Base-by-base conservation (phyloP, 2,797 vertebrate genomes). In the Melanotaenia parkinsoni region DNA sequence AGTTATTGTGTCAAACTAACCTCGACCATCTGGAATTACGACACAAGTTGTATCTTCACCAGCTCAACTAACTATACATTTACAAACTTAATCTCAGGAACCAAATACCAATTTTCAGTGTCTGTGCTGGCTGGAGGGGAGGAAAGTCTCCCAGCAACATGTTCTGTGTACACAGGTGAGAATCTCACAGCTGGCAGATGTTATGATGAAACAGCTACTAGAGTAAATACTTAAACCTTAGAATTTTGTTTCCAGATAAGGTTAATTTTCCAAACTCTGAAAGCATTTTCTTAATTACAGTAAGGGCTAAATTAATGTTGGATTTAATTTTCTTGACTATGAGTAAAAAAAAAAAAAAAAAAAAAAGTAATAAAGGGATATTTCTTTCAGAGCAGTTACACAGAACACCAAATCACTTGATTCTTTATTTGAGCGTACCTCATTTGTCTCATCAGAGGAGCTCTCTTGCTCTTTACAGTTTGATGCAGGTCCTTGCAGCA, bases 41-140 rank as follows among this genome's bases (percentile, higher is more conserved):
- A 0, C 0, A 0, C 0, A 0, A 0, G 0, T 0, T 6, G 5
- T 6, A 0, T 0, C 0, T 0, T 0, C 0, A 0, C 22, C 16
- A 0, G 0, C 0, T 0, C 1, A 28, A 3, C 28, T 28, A 28
- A 3, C 28, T 28, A 35, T 18, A 79, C 0, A 0, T 83, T 92
- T 28, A 0, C 0, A 0, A 0, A 0, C 0, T 71, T 94, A 69
- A 74, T 0, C 0, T 61, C 91, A 8, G 94, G 94, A 57, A 91
- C 78, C 37, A 81, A 0, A 0, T 94, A 94, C 26, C 0, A 0
- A 0, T 87, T 88, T 43, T 0, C 5, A 0, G 72, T 94, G 14
- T 10, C 0, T 16, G 69, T 79, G 0, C 0, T 13, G 8, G 51
- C 75, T 0, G 70, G 2, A 0, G 0, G 0, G 0, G 0, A 0